Percentiles rank a stretch among this genome's conserved stretches.
Conservation (phyloP, 2,888 invertebrate genomes). For the Bombylius discolor region DNA sequence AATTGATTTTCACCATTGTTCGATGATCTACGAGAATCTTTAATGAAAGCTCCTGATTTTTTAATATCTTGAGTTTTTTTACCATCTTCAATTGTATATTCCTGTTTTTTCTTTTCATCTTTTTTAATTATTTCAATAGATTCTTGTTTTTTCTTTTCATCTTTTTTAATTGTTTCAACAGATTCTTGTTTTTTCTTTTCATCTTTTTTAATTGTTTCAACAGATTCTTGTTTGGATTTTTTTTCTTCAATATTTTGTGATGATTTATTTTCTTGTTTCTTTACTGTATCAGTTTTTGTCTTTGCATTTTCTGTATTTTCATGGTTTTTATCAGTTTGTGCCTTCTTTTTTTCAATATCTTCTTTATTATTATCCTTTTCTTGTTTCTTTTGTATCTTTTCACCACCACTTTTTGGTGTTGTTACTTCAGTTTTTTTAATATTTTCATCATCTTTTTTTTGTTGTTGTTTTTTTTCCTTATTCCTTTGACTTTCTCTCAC, state of each 20-base stretch:
- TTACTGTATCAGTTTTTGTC: neutral
- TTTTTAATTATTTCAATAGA: neutral
- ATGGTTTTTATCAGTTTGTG: neutral
- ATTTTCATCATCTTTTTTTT: conserved; percentile 5
- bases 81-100: neutral
- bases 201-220: neutral
- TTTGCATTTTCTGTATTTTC: neutral
- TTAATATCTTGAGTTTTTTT: neutral
- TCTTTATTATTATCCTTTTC: neutral
- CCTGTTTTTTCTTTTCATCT: neutral
- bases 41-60: neutral
- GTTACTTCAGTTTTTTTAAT: conserved; percentile 5
- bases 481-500: neutral
- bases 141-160: conserved; percentile 4
- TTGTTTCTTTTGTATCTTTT: too few species aligned
- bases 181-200: neutral
- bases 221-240: conserved; percentile 4
- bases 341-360: neutral
- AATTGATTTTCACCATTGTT: neutral
- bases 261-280: conserved; percentile 1
- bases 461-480: neutral
- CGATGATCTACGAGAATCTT: neutral
- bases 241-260: neutral
- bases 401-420: neutral
- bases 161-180: neutral